Conservation (phyloP, 2,888 invertebrate species). For the Oegoconia quadripuncta region DNA sequence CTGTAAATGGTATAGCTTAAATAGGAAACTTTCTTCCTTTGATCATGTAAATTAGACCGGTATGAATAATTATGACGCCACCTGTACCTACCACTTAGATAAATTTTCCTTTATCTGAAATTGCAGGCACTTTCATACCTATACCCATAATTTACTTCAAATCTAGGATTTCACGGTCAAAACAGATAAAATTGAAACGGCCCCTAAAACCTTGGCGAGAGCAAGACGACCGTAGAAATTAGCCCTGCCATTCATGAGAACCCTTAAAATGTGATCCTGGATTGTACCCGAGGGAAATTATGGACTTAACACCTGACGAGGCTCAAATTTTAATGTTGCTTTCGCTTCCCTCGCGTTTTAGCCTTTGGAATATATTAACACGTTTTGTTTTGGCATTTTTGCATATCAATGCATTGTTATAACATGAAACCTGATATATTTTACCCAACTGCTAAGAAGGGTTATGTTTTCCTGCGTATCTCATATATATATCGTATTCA, state of each 20-base stretch:
- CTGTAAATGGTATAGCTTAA: too few relatives aligned
- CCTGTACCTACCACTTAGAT: too few relatives aligned
- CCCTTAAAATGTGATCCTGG: slow-evolving; percentile 72
- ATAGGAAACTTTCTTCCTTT: too few relatives aligned
- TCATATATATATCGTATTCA: too few relatives aligned
- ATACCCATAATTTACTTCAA: slow-evolving; percentile 5
- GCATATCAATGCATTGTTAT: background rate
- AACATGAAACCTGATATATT: background rate
- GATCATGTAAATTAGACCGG: background rate
- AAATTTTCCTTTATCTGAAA: background rate
- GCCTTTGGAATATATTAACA: slow-evolving; percentile 67
- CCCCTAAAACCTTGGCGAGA: slow-evolving; percentile 28
- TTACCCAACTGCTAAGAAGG: background rate
- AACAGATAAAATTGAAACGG: slow-evolving; percentile 30
- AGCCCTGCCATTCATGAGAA: slow-evolving; percentile 65
- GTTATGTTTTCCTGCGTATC: too few relatives aligned
- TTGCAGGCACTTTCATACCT: background rate
- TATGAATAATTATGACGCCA: too few relatives aligned
- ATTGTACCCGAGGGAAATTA: slow-evolving; percentile 76
- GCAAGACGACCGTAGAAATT: slow-evolving; percentile 55
- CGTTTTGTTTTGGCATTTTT: slow-evolving; percentile 44
- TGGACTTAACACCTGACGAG: slow-evolving; percentile 77
- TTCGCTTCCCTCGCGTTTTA: slow-evolving; percentile 38
- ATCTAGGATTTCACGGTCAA: slow-evolving; percentile 42
- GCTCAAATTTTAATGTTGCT: slow-evolving; percentile 73